These are phyloP conservation scores for Tethea ocularis DNA, from an alignment of 2,888 invertebrate species.

Conservation along the genomic window DNA sequence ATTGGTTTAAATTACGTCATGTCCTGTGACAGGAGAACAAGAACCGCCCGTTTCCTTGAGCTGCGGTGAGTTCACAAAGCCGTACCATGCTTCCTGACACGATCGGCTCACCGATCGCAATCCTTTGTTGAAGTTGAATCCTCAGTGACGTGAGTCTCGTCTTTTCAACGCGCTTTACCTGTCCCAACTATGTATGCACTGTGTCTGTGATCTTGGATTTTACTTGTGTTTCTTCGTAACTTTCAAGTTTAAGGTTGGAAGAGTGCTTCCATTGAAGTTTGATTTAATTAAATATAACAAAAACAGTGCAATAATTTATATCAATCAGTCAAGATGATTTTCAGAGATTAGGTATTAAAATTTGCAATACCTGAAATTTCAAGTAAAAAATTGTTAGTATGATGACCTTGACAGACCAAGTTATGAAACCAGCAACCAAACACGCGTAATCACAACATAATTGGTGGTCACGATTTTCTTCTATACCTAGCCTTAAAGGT, in stretches of 20 bases:
- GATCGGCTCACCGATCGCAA: constrained; percentile 57
- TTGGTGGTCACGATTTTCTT: constrained; percentile 68
- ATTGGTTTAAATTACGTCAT: constrained; percentile 68
- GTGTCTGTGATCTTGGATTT: constrained; percentile 50
- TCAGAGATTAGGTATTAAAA: constrained; percentile 30
- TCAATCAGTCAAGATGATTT: not conserved
- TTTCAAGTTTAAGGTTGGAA: constrained; percentile 20
- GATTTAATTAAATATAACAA: not conserved
- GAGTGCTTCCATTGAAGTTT: not conserved
- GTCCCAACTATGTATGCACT: constrained; percentile 54
- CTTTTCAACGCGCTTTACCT: constrained; percentile 70
- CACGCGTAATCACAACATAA: constrained; percentile 66
- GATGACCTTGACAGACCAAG: constrained; percentile 71
- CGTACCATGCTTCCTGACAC: constrained; percentile 68
- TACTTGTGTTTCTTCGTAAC: constrained; percentile 32
- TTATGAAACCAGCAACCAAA: constrained; percentile 65
- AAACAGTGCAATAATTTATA: not conserved
- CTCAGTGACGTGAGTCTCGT: constrained; percentile 74
- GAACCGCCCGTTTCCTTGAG: constrained; percentile 80
- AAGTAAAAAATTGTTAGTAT: constrained; percentile 68
- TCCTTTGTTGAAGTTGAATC: constrained; percentile 79
- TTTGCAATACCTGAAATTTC: constrained; percentile 54
- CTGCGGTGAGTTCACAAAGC: constrained; percentile 78
- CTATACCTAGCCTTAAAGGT: constrained; percentile 39
- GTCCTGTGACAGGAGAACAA: constrained; percentile 82